phyloP scores from a whole-genome alignment of 2,797 vertebrate species.

The Enteromius viviparus region DNA sequence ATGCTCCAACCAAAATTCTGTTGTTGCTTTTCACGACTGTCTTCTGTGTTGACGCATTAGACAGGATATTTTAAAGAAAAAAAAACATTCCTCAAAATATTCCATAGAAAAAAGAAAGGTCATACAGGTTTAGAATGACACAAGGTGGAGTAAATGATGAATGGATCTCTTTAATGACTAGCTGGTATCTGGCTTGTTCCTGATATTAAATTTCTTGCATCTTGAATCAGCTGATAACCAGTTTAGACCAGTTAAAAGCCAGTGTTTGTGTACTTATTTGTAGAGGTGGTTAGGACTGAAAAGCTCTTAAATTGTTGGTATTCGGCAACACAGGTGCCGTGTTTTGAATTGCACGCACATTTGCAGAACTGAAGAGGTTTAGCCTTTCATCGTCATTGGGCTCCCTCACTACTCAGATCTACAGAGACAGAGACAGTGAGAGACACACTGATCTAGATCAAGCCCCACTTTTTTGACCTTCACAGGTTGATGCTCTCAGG shows the following conservation, averaged over 20 bases:
- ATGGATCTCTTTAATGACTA: neutral
- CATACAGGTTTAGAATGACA: neutral
- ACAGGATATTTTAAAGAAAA: neutral
- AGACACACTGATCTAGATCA: neutral
- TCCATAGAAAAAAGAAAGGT: neutral
- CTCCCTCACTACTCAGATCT: neutral
- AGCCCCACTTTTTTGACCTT: neutral
- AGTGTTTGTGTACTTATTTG: neutral
- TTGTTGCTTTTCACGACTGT: neutral
- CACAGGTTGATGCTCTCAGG: neutral
- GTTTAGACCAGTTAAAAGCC: neutral
- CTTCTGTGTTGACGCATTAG: neutral
- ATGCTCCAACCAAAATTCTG: neutral
- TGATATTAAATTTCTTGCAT: neutral
- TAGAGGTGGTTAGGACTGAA: neutral
- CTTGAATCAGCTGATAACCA: neutral
- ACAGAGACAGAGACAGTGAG: neutral
- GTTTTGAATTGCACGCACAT: neutral
- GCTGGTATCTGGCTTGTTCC: neutral
- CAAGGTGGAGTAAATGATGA: neutral
- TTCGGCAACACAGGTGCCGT: too few species aligned
- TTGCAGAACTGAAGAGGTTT: neutral
- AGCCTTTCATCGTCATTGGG: neutral
- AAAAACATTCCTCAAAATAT: neutral
- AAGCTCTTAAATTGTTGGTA: neutral